Evolutionary conservation across 2,113 vertebrate species (phyloP), one percentile per base, ranked within the genome.

Genomic region (Semnornis frantzii): DNA sequence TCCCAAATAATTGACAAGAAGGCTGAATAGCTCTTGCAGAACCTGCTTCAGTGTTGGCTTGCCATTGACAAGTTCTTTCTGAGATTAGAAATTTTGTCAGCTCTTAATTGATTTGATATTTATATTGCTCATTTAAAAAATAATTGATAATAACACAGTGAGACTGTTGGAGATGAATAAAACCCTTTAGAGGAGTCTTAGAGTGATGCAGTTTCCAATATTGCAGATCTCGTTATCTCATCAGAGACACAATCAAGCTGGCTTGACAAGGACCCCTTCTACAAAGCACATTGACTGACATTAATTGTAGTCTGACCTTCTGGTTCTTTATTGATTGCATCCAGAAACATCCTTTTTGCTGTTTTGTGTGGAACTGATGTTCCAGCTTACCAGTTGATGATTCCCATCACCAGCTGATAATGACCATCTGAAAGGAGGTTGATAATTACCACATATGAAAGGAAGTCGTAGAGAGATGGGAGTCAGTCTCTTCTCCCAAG

Each of bases 301-400:
- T 33, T 82, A 88, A 93, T 87, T 89, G 44, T 84, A 50, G 78
- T 84, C 81, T 25, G 39, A 42, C 52, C 44, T 44, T 88, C 80
- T 86, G 30, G 18, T 73, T 91, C 59, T 89, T 87, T 89, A 90
- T 89, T 86, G 92, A 90, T 92, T 92, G 33, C 48, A 72, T 65
- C 44, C 71, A n/a, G 60, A 39, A 54, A 27, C 21, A 23, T 16
- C 42, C 30, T 72, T 89, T 88, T 50, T 19, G 17, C n/a, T 75
- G 4, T 84, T 92, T 82, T 59, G 15, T 42, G 17, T 27, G 46
- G 75, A 83, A 77, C 24, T 77, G 68, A 74, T 57, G 57, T 9
- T 82, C 24, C 63, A 30, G 24, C 6, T 82, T 85, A 19, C 24
- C 20, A 73, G 27, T 23, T 81, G 76, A 46, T 90, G 79, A 87